Base-by-base conservation (phyloP, 1,140 invertebrate species). In the Galendromus occidentalis region DNA sequence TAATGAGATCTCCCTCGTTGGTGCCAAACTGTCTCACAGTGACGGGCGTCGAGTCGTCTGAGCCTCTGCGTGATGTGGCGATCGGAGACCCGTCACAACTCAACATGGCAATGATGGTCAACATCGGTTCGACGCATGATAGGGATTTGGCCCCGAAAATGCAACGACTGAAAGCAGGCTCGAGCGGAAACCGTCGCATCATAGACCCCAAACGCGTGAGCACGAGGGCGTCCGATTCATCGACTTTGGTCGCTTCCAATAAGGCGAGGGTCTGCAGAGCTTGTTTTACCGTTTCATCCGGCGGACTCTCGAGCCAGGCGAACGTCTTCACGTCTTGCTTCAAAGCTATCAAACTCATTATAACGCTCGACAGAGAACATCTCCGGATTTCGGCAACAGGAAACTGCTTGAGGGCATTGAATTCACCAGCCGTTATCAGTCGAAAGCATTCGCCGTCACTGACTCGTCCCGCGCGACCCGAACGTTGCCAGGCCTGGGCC, bases 401-500 rank as follows among this genome's bases (percentile, higher is more conserved):
- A 22, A 59, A 59, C 51, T 25, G 51, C 20, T 25, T 59, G 12
- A 59, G 51, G 17, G 51, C 51, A 2, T 25, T 18, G 33, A 59
- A 59, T 25, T 59, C 51, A 25, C 51, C 51, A 18, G 51, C 33
- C 25, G 51, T 59, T 59, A 59, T 25, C 51, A 59, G 51, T 29
- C 51, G 51, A 9, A 29, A 59, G 22, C 51, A 59, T 22, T 59
- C 51, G 14, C 51, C 51, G 33, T 59, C 51, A 33, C 51, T 59
- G 2, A 59, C 64, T 44, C 93, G 81, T 12, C 92, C 92, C 12
- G 91, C 91, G 67, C 93, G 77, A 1, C 93, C 93, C 17, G 86
- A 83, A 66, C 91, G 79, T 78, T 98, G 93, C 83, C 86, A 86
- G 0, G 88, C 86, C 75, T 95, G 91, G 33, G 91, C 90, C 75